Conservation (phyloP, 2,888 invertebrate genomes). For the Congeria kusceri region DNA sequence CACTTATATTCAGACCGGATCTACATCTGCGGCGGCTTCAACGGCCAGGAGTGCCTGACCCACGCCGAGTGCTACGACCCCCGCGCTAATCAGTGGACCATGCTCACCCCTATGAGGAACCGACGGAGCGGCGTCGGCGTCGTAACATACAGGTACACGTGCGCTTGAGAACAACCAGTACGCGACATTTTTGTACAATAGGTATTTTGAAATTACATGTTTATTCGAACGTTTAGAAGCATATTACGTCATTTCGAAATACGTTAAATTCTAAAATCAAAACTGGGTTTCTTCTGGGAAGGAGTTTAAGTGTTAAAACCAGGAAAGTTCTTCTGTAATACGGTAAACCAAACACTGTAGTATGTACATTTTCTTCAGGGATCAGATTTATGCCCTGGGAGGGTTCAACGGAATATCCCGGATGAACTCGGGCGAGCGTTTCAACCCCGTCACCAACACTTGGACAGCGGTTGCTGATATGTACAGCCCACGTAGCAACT, state of each 20-base stretch:
- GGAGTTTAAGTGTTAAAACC: no score
- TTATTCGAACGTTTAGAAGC: no score
- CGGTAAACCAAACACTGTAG: no score
- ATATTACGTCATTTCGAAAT: no score
- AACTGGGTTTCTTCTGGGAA: no score
- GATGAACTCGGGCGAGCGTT: conserved; percentile 94
- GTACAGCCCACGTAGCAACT: conserved; percentile 85
- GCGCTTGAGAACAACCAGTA: no score
- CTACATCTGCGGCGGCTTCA: conserved; percentile 85
- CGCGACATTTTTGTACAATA: no score
- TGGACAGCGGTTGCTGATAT: conserved; percentile 84
- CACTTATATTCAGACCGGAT: conserved; percentile 78
- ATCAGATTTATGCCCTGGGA: conserved; percentile 90
- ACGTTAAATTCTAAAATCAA: no score
- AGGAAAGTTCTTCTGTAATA: no score
- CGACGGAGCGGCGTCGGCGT: conserved; percentile 96
- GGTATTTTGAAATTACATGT: no score
- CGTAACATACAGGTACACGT: conserved; percentile 91
- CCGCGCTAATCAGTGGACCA: conserved; percentile 84
- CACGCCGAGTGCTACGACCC: conserved; percentile 84
- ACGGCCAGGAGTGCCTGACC: conserved; percentile 85
- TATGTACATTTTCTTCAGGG: conserved; percentile 88
- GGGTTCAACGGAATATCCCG: conserved; percentile 96
- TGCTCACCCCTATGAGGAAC: conserved; percentile 90
- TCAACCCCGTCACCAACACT: conserved; percentile 88